These are phyloP conservation scores for Centropristis striata DNA, from an alignment of 2,113 vertebrate species.

Conservation along the genomic window DNA sequence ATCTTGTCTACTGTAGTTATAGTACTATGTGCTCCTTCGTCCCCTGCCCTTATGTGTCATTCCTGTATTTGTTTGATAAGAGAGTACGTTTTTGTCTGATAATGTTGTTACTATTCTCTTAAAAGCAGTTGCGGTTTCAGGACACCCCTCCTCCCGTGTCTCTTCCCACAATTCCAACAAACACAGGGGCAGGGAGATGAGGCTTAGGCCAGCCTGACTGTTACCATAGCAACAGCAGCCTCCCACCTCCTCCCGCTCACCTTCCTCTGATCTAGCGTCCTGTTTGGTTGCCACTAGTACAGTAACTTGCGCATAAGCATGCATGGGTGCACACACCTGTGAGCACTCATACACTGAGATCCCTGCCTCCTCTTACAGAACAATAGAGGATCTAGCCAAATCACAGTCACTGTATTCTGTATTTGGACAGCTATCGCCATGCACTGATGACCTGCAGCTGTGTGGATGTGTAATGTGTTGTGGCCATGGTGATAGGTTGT, in stretches of 20 bases:
- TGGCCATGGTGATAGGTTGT: slow-evolving; percentile 75
- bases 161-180: slow-evolving; percentile 95
- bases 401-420: slow-evolving; percentile 27
- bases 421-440: slow-evolving; percentile 33
- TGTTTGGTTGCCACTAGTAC: slow-evolving; percentile 43
- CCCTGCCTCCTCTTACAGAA: background rate
- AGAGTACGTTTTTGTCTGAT: slow-evolving; percentile 68
- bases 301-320: slow-evolving; percentile 24
- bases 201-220: slow-evolving; percentile 87
- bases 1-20: slow-evolving; percentile 62
- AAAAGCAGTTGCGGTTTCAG: slow-evolving; percentile 93
- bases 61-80: slow-evolving; percentile 54
- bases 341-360: slow-evolving; percentile 12
- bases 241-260: slow-evolving; percentile 46
- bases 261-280: slow-evolving; percentile 39
- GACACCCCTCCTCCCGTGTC: slow-evolving; percentile 85
- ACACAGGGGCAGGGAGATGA: slow-evolving; percentile 93
- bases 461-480: slow-evolving; percentile 58
- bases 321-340: slow-evolving; percentile 41
- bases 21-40: slow-evolving; percentile 65
- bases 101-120: slow-evolving; percentile 80
- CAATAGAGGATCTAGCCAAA: slow-evolving; percentile 30
- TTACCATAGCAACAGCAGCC: slow-evolving; percentile 81
- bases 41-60: slow-evolving; percentile 48
- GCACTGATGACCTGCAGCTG: slow-evolving; percentile 77